Evolutionary conservation across 2,888 invertebrate species (phyloP).

Genomic region (Piscicola geometra): DNA sequence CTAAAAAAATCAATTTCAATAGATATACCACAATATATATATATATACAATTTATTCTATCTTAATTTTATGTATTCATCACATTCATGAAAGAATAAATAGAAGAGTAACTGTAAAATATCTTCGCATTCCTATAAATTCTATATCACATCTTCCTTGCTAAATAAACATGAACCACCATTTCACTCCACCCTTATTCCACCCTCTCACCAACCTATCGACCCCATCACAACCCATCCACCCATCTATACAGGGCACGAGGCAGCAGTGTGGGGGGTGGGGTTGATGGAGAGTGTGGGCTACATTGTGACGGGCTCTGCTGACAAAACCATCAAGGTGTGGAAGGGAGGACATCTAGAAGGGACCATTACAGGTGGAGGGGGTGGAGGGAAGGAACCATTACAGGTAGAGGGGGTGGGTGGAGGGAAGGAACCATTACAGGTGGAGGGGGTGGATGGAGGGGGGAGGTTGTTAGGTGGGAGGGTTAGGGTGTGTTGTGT

Average conservation of each 20-base stretch:
- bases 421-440: too few relatives aligned
- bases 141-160: background rate
- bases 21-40: background rate
- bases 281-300: slow-evolving; percentile 55
- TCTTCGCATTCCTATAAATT: too few relatives aligned
- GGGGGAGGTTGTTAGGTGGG: background rate
- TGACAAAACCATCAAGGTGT: slow-evolving; percentile 81
- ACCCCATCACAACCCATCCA: too few relatives aligned
- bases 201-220: too few relatives aligned
- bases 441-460: background rate
- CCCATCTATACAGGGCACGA: slow-evolving; percentile 58
- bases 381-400: too few relatives aligned
- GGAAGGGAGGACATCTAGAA: slow-evolving; percentile 69
- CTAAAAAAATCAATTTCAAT: background rate
- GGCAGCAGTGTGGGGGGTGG: slow-evolving; percentile 78
- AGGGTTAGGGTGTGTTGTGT: too few relatives aligned
- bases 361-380: slow-evolving; percentile 64
- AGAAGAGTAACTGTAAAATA: too few relatives aligned
- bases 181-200: too few relatives aligned
- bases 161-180: too few relatives aligned
- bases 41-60: too few relatives aligned
- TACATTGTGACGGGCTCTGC: slow-evolving; percentile 79
- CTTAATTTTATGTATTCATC: too few relatives aligned
- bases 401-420: background rate
- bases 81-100: too few relatives aligned